These are phyloP conservation scores for Drosophila erecta DNA, from an alignment of 1,140 invertebrate genomes.

Conservation along the genomic window DNA sequence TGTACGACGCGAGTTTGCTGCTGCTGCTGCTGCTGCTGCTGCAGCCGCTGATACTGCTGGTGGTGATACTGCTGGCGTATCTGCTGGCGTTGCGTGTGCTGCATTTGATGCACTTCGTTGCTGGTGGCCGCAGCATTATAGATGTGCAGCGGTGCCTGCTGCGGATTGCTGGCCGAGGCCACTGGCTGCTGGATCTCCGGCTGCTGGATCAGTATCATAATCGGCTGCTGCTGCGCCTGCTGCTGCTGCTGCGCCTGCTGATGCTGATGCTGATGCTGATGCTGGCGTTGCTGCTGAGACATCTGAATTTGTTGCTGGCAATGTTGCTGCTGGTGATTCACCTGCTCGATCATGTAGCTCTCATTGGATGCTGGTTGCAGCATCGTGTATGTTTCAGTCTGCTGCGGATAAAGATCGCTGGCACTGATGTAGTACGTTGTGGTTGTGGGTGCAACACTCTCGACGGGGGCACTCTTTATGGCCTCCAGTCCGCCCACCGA, in stretches of 20 bases:
- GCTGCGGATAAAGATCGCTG: constrained; percentile 67
- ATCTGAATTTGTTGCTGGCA: constrained; percentile 25
- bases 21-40: constrained; percentile 17
- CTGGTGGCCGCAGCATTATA: constrained; percentile 37
- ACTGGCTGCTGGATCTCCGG: constrained; percentile 62
- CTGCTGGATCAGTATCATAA: constrained; percentile 75
- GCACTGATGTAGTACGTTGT: constrained; percentile 78
- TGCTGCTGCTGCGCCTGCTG: constrained; percentile 14
- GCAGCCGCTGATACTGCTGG: constrained; percentile 22
- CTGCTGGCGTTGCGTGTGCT: constrained; percentile 38
- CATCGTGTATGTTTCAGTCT: constrained; percentile 48
- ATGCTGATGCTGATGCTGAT: too few species aligned
- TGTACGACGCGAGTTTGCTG: constrained; percentile 39
- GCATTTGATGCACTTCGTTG: constrained; percentile 49
- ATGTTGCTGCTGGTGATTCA: constrained; percentile 30
- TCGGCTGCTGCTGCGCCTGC: constrained; percentile 51
- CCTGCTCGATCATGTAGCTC: constrained; percentile 64
- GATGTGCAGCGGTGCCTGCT: constrained; percentile 63
- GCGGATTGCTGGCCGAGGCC: constrained; percentile 70
- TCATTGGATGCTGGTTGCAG: constrained; percentile 54
- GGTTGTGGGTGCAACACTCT: constrained; percentile 31
- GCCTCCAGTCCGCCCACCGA: constrained; percentile 65
- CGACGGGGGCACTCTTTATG: constrained; percentile 50
- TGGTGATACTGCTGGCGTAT: constrained; percentile 18
- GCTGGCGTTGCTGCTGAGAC: constrained; percentile 18